Base-by-base conservation (phyloP, 2,797 vertebrate species). In the Mareca penelope region DNA sequence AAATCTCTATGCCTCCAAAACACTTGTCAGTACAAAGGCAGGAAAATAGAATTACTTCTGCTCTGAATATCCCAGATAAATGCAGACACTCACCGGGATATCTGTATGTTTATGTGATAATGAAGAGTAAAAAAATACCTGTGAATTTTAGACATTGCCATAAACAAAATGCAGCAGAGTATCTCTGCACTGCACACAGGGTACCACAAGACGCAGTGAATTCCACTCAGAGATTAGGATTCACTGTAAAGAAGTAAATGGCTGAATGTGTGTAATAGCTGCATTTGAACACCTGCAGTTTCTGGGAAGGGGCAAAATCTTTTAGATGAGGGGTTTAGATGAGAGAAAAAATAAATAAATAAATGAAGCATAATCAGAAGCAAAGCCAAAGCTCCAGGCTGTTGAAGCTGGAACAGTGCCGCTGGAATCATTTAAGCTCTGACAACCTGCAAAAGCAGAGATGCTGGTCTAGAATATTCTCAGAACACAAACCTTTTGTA, bases 371-470 rank as follows among this genome's bases (percentile, higher is more conserved):
- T 24, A 67, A 53, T 81, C 19, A 75, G 56, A 81, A 80, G 26
- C 50, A 83, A 31, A 87, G 59, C 57, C 55, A 87, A 65, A 81
- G 44, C 86, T 21, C 26, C 46, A 91, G 67, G 50, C 35, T 10
- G 23, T 16, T 42, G 16, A 89, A 83, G 87, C 42, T 85, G 81
- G 65, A 90, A 72, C n/a, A 76, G 53, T 22, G 40, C 28, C 4
- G 1, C 31, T 57, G 22, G 71, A 85, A 79, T 86, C 92, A 95
- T 15, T 89, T 70, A 83, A 78, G 33, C 35, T 84, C 67, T 85
- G 89, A 89, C 89, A 89, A 63, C 22, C 63, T 63, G 35, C 35
- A 90, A 91, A 91, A 86, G 48, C 39, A 64, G 89, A 89, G 73
- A 10, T 83, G 59, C 29, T 70, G 39, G 59, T 95, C 80, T 52